phyloP scores from a whole-genome alignment of 2,797 vertebrate genomes.

The Mormyrops boulengeri region DNA sequence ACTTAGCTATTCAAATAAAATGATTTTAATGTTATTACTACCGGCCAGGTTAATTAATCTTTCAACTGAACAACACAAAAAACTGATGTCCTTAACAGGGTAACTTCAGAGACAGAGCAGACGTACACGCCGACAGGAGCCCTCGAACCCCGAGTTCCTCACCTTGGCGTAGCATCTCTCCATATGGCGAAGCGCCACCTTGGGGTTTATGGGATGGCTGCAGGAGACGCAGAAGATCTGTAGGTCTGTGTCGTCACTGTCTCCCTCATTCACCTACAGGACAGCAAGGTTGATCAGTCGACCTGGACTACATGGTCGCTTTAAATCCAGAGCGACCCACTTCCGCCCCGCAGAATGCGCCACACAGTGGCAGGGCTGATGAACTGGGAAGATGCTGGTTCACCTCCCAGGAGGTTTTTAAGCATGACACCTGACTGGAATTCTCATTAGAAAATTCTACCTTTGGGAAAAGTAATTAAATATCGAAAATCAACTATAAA shows the following conservation, averaged over 20 bases:
- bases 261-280: slow-evolving; percentile 79
- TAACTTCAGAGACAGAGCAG: background rate
- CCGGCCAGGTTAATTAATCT: too few species aligned
- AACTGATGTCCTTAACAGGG: too few species aligned
- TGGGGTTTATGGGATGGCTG: slow-evolving; percentile 87
- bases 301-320: background rate
- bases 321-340: background rate
- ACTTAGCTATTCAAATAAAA: too few species aligned
- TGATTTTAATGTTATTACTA: too few species aligned
- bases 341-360: background rate
- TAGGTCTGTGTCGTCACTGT: slow-evolving; percentile 85
- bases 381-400: background rate
- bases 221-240: slow-evolving; percentile 95
- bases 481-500: background rate
- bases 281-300: background rate
- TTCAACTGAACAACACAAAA: too few species aligned
- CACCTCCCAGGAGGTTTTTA: background rate
- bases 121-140: background rate
- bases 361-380: background rate
- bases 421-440: background rate
- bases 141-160: background rate
- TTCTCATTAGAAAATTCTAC: background rate
- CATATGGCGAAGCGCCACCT: slow-evolving; percentile 87
- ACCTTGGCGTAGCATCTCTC: slow-evolving; percentile 94
- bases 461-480: background rate